Evolutionary conservation across 1,140 invertebrate species (phyloP).

Genomic region (Brachionus calyciflorus): DNA sequence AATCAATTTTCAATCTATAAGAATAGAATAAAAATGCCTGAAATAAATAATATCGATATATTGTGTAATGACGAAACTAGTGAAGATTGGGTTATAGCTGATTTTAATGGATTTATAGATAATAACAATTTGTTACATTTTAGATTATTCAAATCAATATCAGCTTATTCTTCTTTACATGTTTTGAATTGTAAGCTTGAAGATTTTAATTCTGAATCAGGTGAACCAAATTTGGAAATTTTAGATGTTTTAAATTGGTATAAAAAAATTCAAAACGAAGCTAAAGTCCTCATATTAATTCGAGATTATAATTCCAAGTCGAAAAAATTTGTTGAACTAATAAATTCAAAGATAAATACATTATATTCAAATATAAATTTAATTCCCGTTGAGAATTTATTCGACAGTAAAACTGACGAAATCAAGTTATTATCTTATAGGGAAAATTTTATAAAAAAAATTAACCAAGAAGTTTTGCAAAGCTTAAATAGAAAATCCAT

Average conservation of each 20-base stretch:
- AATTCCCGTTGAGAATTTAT: too few species aligned
- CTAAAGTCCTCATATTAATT: too few species aligned
- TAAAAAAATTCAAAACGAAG: neutral
- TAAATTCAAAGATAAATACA: too few species aligned
- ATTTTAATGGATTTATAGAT: neutral
- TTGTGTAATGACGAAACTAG: neutral
- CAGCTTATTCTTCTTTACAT: neutral
- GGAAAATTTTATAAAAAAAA: neutral
- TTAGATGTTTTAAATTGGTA: neutral
- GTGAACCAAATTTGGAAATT: neutral
- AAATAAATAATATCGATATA: neutral
- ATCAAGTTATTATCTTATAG: neutral
- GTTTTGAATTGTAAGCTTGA: neutral
- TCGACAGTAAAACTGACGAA: too few species aligned
- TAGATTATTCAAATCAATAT: slow-evolving; percentile 2
- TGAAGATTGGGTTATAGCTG: neutral
- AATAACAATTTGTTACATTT: too few species aligned
- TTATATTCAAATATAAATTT: too few species aligned
- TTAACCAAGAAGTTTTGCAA: neutral
- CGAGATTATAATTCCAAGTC: too few species aligned
- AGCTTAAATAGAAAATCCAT: neutral
- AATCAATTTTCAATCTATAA: neutral
- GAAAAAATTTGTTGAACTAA: too few species aligned
- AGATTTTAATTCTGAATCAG: neutral
- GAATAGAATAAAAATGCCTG: neutral